phyloP scores from a whole-genome alignment of 2,888 invertebrate genomes.

The Blera fallax region DNA sequence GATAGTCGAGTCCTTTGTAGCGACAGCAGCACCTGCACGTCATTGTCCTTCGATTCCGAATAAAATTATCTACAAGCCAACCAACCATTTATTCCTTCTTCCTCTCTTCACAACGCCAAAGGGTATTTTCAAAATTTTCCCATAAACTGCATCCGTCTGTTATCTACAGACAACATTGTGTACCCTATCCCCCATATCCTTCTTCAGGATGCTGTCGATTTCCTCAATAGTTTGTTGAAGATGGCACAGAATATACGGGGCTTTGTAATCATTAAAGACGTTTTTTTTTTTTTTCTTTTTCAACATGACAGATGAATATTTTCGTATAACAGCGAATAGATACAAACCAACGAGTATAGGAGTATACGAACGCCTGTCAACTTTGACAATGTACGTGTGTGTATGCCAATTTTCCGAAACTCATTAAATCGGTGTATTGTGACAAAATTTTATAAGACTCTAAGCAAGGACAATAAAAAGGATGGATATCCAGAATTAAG shows the following conservation, averaged over 20 bases:
- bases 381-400: not conserved
- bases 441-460: not conserved
- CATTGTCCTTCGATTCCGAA: slow-evolving; percentile 15
- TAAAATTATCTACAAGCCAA: not conserved
- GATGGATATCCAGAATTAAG: not conserved
- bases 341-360: not conserved
- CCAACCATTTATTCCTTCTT: not conserved
- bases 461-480: not conserved
- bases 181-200: slow-evolving; percentile 31
- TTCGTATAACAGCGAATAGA: not conserved
- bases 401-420: too few relatives aligned
- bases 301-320: not conserved
- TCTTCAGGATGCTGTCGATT: slow-evolving; percentile 53
- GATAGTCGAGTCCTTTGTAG: not conserved
- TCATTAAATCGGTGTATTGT: too few relatives aligned
- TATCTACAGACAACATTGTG: slow-evolving; percentile 53
- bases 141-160: slow-evolving; percentile 55
- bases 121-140: not conserved
- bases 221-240: slow-evolving; percentile 39
- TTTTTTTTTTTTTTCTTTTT: not conserved
- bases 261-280: slow-evolving; percentile 12
- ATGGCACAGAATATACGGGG: not conserved
- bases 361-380: not conserved
- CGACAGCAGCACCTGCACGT: slow-evolving; percentile 33
- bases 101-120: not conserved